Percentiles rank a stretch among this genome's conserved stretches.
phyloP scores from a whole-genome alignment of 1,140 invertebrate species.

The Drosophila persimilis region DNA sequence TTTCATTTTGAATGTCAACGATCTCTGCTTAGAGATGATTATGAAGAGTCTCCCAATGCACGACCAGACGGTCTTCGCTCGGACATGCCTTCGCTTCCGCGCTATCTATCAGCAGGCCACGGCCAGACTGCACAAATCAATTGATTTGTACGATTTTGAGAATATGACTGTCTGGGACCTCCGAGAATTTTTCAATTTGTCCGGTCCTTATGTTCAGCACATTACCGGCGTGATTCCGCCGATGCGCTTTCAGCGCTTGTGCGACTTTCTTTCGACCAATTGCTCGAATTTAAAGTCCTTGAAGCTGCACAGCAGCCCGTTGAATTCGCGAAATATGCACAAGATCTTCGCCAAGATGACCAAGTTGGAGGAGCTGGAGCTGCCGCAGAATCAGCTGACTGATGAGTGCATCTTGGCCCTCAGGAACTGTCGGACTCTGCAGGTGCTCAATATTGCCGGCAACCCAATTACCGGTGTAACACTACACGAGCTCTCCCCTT shows the following conservation, averaged over 20 bases:
- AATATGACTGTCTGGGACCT: slow-evolving; percentile 60
- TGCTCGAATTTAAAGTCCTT: slow-evolving; percentile 48
- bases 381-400: slow-evolving; percentile 16
- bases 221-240: slow-evolving; percentile 32
- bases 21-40: slow-evolving; percentile 46
- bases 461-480: slow-evolving; percentile 30
- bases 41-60: neutral
- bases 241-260: slow-evolving; percentile 28
- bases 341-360: slow-evolving; percentile 36
- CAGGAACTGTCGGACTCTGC: slow-evolving; percentile 15
- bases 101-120: slow-evolving; percentile 31
- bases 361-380: slow-evolving; percentile 7
- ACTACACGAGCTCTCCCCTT: slow-evolving; percentile 15
- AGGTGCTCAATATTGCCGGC: slow-evolving; percentile 31
- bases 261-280: slow-evolving; percentile 28
- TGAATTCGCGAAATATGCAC: slow-evolving; percentile 10
- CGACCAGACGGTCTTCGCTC: slow-evolving; percentile 58
- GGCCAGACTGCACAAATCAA: slow-evolving; percentile 17
- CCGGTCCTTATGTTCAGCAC: slow-evolving; percentile 33
- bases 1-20: slow-evolving; percentile 37
- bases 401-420: slow-evolving; percentile 14
- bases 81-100: slow-evolving; percentile 49
- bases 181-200: slow-evolving; percentile 57
- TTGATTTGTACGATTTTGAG: slow-evolving; percentile 20
- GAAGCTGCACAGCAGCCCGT: neutral